Conservation (phyloP, 2,113 vertebrate species). For the Sminthopsis crassicaudata region DNA sequence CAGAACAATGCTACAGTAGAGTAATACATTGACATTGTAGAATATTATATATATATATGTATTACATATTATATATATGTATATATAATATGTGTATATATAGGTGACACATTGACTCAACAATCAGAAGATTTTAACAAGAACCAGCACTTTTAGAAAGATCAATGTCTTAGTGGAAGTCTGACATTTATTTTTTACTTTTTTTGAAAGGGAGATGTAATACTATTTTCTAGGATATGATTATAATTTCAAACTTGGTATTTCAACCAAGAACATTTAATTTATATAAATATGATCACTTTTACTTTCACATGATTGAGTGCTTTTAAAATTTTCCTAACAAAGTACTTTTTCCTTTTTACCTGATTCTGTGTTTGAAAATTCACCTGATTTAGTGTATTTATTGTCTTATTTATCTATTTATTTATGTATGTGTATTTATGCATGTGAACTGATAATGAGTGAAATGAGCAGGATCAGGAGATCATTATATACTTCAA, state of each 20-base stretch:
- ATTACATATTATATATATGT: not conserved
- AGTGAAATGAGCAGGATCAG: no score
- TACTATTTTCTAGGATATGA: not conserved
- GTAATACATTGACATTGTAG: not conserved
- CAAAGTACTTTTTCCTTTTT: not conserved
- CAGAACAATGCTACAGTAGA: not conserved
- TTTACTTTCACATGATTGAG: not conserved
- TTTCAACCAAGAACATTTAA: not conserved
- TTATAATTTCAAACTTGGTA: not conserved
- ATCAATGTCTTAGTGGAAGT: not conserved
- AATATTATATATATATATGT: not conserved
- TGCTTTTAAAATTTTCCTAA: not conserved
- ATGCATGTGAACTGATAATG: no score
- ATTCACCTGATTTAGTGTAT: not conserved
- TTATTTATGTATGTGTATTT: not conserved
- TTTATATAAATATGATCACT: not conserved
- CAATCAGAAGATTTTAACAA: not conserved
- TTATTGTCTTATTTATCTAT: not conserved
- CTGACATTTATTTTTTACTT: not conserved
- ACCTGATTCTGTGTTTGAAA: not conserved
- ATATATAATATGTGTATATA: no score
- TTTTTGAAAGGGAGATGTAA: not conserved
- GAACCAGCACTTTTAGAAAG: not conserved
- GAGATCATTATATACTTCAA: no score
- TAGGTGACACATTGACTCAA: not conserved